Conservation (phyloP, 2,888 invertebrate species). For the Caenorhabditis uteleia region DNA sequence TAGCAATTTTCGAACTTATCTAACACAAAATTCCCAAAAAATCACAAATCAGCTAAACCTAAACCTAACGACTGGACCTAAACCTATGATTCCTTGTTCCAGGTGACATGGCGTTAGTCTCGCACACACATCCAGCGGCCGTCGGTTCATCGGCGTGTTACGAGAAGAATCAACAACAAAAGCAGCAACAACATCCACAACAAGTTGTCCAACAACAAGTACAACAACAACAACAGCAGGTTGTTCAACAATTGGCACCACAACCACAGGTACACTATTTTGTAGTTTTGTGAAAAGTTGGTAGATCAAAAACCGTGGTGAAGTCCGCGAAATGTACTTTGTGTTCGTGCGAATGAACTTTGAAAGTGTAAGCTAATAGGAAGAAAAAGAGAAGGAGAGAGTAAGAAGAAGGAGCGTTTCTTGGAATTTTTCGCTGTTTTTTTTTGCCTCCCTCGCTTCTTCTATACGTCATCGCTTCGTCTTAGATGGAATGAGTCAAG, state of each 20-base stretch:
- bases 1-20: too few species aligned
- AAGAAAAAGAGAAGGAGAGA: neutral
- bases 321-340: too few species aligned
- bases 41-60: too few species aligned
- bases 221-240: neutral
- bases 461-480: too few species aligned
- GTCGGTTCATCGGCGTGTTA: slow-evolving; percentile 46
- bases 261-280: slow-evolving; percentile 39
- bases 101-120: slow-evolving; percentile 54
- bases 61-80: too few species aligned
- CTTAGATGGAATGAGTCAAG: too few species aligned
- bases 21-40: too few species aligned
- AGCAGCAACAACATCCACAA: slow-evolving; percentile 20
- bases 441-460: too few species aligned
- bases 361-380: neutral
- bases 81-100: slow-evolving; percentile 16
- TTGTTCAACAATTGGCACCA: slow-evolving; percentile 5
- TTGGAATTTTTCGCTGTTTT: too few species aligned
- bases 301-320: too few species aligned
- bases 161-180: slow-evolving; percentile 35
- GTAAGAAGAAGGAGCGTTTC: neutral
- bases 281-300: too few species aligned
- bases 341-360: too few species aligned
- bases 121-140: slow-evolving; percentile 45
- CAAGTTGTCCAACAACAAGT: slow-evolving; percentile 1